These are phyloP conservation scores for Drosophila pseudotakahashii DNA, from an alignment of 2,888 invertebrate genomes.

Conservation along the genomic window DNA sequence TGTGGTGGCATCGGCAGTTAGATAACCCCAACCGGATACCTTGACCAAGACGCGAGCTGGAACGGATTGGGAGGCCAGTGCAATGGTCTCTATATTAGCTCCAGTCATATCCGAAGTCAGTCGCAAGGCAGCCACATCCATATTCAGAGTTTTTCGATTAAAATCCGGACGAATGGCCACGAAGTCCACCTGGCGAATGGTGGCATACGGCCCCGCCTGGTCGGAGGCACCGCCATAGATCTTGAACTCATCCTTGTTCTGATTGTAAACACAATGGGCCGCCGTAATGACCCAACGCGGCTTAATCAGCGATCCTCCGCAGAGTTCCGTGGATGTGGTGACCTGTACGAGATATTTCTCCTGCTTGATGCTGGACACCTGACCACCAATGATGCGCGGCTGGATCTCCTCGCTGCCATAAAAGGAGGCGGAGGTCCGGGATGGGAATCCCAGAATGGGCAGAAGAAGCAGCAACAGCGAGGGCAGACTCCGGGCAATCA, in stretches of 20 bases:
- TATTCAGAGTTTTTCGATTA: constrained; percentile 56
- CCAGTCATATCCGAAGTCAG: constrained; percentile 58
- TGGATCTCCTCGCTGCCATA: constrained; percentile 14
- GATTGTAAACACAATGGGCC: constrained; percentile 63
- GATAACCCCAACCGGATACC: constrained; percentile 70
- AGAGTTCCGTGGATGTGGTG: constrained; percentile 43
- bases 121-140: constrained; percentile 70
- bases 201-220: constrained; percentile 40
- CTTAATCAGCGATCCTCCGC: constrained; percentile 67
- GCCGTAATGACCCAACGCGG: constrained; percentile 72
- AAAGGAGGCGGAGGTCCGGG: not conserved
- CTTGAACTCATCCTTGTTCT: constrained; percentile 30
- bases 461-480: constrained; percentile 9
- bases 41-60: constrained; percentile 54
- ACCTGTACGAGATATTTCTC: constrained; percentile 68
- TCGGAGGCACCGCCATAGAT: constrained; percentile 62
- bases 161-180: constrained; percentile 57
- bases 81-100: constrained; percentile 62
- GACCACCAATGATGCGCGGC: constrained; percentile 66
- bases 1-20: constrained; percentile 23
- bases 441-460: not conserved
- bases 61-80: constrained; percentile 49
- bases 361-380: constrained; percentile 42
- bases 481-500: constrained; percentile 36
- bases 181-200: constrained; percentile 37